Base-by-base conservation (phyloP, 2,797 vertebrate genomes). In the Urophycis tenuis region DNA sequence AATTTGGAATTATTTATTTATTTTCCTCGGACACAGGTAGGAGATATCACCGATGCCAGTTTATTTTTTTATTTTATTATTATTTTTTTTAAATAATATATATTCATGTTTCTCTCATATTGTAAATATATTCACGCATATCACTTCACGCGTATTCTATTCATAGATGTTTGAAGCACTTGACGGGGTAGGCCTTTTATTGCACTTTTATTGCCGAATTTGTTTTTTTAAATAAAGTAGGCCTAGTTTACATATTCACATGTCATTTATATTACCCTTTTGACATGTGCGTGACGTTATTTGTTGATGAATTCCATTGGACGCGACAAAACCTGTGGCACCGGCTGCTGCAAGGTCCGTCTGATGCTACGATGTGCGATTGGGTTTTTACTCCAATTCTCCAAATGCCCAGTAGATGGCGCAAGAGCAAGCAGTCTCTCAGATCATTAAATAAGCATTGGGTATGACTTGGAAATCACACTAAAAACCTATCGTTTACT, bases 21-120 rank as follows among this genome's bases (percentile, higher is more conserved):
- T 86, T 67, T 60, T 74, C 75, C 33, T 77, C 75, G n/a, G 17
- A 77, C 82, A 88, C 90, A 90, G 89, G 91, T 91, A 86, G 91
- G 73, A 78, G 71, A 81, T 84, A 19, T 74, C 29, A 49, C n/a
- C 19, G 1, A 49, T 49, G 17, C 22, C n/a, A 72, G 12, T 70
- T 75, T 84, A 79, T 79, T 69, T 2, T 74, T 35, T 64, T n/a
- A n/a, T n/a, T n/a, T n/a, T n/a, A n/a, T n/a, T n/a, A n/a, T n/a
- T n/a, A n/a, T n/a, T n/a, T n/a, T n/a, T n/a, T n/a, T n/a, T n/a
- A n/a, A n/a, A n/a, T n/a, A n/a, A n/a, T n/a, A n/a, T n/a, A n/a
- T n/a, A n/a, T n/a, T n/a, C n/a, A 33, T 32, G n/a, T 33, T 74
- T 33, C 19, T 11, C 69, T 29, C 0, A 30, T 67, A 12, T 67